Evolutionary conservation across 2,888 invertebrate species (phyloP).

Genomic region (Zaprionus bogoriensis): DNA sequence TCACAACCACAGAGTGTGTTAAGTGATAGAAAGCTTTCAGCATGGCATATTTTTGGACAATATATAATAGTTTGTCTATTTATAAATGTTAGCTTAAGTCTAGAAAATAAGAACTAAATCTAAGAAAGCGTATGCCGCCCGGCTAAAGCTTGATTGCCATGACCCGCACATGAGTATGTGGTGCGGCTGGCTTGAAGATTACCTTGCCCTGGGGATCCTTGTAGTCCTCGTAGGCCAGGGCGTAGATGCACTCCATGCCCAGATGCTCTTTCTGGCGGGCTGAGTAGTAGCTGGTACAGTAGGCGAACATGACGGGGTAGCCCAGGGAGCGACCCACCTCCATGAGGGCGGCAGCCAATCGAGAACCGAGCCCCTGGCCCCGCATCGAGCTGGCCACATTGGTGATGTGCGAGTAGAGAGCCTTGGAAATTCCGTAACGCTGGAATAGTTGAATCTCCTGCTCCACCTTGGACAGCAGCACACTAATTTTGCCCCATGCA

Average conservation of each 20-base stretch:
- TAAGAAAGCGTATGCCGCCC: neutral
- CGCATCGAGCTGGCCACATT: conserved; percentile 54
- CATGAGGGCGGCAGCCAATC: conserved; percentile 56
- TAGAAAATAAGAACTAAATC: neutral
- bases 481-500: conserved; percentile 46
- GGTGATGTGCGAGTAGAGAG: conserved; percentile 65
- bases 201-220: conserved; percentile 45
- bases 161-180: conserved; percentile 45
- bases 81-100: neutral
- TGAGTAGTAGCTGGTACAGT: conserved; percentile 71
- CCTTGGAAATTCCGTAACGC: conserved; percentile 49
- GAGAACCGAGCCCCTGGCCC: conserved; percentile 63
- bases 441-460: conserved; percentile 56
- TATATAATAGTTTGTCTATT: too few relatives aligned
- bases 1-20: neutral
- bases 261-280: conserved; percentile 61
- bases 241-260: conserved; percentile 62
- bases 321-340: conserved; percentile 57
- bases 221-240: conserved; percentile 57
- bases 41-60: too few relatives aligned
- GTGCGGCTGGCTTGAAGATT: conserved; percentile 56
- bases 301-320: conserved; percentile 50
- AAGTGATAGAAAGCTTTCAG: too few relatives aligned
- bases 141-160: conserved; percentile 33
- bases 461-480: conserved; percentile 53